Evolutionary conservation across 2,113 vertebrate species (phyloP).

Genomic region (Chaetura pelagica): DNA sequence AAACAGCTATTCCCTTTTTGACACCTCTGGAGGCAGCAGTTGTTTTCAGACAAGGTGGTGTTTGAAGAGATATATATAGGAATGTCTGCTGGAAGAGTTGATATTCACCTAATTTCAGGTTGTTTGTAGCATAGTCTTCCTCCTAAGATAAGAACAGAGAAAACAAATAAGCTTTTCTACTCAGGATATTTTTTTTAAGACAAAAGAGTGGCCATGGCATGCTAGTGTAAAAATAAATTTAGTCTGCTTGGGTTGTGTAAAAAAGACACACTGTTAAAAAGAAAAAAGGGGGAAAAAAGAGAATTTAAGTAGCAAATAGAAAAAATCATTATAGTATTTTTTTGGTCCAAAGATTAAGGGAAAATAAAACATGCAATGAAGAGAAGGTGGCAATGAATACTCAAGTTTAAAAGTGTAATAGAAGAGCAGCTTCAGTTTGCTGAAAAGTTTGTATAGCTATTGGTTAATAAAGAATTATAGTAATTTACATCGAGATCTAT

Average conservation of each 20-base stretch:
- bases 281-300: not conserved
- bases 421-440: not conserved
- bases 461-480: not conserved
- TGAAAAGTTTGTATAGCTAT: not conserved
- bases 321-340: not conserved
- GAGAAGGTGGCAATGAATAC: not conserved
- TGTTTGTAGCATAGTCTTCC: not conserved
- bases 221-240: not conserved
- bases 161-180: not conserved
- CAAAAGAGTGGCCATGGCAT: not conserved
- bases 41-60: not conserved
- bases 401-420: not conserved
- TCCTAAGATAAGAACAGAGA: not conserved
- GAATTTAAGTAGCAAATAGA: not conserved
- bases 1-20: not conserved
- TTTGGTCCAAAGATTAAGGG: not conserved
- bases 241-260: not conserved
- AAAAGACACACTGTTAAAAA: not conserved
- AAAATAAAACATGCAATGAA: not conserved
- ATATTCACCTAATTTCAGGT: not conserved
- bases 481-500: not conserved
- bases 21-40: not conserved
- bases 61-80: not conserved
- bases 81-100: not conserved
- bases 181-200: not conserved